Conservation (phyloP, 2,888 invertebrate species). For the Dendrolimus houi region DNA sequence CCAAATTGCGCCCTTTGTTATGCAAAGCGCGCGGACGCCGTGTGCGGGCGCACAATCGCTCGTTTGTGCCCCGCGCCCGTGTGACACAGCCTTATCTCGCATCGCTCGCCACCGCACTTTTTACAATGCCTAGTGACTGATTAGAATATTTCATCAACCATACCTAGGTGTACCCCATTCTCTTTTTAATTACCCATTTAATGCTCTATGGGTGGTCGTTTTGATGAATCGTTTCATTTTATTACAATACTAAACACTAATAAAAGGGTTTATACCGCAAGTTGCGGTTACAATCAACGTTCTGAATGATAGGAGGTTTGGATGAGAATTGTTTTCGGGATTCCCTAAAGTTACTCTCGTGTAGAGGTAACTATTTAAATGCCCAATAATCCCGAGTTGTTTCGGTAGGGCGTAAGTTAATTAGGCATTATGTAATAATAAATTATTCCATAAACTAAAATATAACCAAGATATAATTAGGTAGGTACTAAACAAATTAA, state of each 20-base stretch:
- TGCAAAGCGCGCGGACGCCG: constrained; percentile 72
- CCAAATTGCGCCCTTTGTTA: constrained; percentile 75
- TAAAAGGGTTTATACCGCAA: neutral
- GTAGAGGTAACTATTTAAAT: no score
- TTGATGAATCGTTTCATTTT: constrained; percentile 16
- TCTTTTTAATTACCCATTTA: constrained; percentile 47
- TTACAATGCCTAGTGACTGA: constrained; percentile 66
- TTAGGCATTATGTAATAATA: no score
- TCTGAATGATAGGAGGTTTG: neutral
- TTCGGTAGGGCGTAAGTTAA: no score
- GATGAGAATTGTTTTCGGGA: neutral
- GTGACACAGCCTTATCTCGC: constrained; percentile 62
- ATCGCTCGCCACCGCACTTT: constrained; percentile 50
- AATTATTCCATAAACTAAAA: no score
- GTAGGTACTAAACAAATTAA: no score
- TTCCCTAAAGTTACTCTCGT: no score
- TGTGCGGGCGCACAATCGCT: constrained; percentile 67
- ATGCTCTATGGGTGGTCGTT: constrained; percentile 36
- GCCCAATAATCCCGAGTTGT: no score
- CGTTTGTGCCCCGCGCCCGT: constrained; percentile 54
- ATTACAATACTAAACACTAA: neutral
- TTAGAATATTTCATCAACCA: constrained; percentile 69
- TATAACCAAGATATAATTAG: no score
- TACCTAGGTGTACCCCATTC: constrained; percentile 35
- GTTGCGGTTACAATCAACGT: constrained; percentile 1